Evolutionary conservation across 2,797 vertebrate genomes (phyloP).

Genomic region (Linurgus olivaceus): DNA sequence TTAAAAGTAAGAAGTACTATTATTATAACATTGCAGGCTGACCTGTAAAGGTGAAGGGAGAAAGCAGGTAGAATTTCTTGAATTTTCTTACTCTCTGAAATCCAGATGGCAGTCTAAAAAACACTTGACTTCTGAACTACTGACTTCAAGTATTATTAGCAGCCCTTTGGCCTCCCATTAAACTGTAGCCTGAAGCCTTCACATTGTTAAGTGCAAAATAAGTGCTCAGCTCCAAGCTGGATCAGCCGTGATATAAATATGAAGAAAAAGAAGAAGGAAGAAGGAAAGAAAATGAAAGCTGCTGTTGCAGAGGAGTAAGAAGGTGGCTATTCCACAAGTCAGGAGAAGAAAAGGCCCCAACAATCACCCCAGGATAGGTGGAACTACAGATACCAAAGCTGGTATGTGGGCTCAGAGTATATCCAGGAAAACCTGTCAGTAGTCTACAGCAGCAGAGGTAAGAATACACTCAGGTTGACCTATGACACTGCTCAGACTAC

Average conservation of each 20-base stretch:
- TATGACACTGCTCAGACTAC: background rate
- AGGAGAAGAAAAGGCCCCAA: background rate
- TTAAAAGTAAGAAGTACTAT: background rate
- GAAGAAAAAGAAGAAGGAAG: background rate
- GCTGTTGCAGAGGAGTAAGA: background rate
- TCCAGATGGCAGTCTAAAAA: conserved; percentile 37
- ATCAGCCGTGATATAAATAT: background rate
- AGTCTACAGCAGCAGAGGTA: background rate
- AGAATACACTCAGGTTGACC: accelerated
- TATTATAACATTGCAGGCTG: background rate
- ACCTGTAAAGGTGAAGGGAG: conserved; percentile 8
- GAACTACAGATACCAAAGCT: accelerated
- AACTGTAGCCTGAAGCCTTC: conserved; percentile 27
- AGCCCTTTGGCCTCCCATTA: conserved; percentile 39
- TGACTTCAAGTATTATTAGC: conserved; percentile 40
- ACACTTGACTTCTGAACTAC: conserved; percentile 57
- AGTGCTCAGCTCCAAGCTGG: background rate
- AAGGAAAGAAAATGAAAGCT: background rate
- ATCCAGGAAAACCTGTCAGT: background rate
- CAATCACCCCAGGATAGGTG: background rate
- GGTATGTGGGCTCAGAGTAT: background rate
- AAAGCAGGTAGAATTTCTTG: conserved; percentile 1
- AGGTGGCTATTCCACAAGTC: background rate
- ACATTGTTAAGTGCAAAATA: background rate
- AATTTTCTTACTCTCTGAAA: conserved; percentile 14